Percentiles rank a stretch among this genome's conserved stretches.
Evolutionary conservation across 2,888 invertebrate genomes (phyloP).

Genomic region (Drosophila limbata): DNA sequence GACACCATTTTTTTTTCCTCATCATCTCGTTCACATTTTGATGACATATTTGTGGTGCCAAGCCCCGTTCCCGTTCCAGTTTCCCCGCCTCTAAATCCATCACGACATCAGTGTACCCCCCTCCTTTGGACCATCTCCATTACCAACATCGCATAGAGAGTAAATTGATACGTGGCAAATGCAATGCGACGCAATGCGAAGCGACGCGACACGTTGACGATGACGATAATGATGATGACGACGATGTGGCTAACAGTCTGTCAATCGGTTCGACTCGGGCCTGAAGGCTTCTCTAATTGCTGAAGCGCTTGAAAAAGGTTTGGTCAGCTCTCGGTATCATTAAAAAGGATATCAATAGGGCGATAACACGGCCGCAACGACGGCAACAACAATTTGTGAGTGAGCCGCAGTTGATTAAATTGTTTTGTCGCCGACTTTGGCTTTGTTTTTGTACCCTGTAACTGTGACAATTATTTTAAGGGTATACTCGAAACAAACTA

Average conservation of each 20-base stretch:
- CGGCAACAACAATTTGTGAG: constrained; percentile 33
- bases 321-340: constrained; percentile 66
- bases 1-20: constrained; percentile 61
- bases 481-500: background rate
- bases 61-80: background rate
- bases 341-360: constrained; percentile 76
- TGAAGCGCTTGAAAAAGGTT: constrained; percentile 71
- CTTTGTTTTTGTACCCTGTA: constrained; percentile 22
- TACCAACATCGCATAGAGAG: constrained; percentile 38
- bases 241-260: constrained; percentile 38
- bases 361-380: constrained; percentile 66
- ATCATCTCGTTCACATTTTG: constrained; percentile 53
- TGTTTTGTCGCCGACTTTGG: constrained; percentile 59
- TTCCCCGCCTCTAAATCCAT: background rate
- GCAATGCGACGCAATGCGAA: constrained; percentile 22
- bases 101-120: background rate
- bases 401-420: constrained; percentile 73
- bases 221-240: constrained; percentile 21
- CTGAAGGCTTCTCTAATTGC: constrained; percentile 63
- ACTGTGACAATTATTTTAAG: background rate
- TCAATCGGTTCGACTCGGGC: constrained; percentile 35
- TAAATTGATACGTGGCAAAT: constrained; percentile 55
- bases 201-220: constrained; percentile 25
- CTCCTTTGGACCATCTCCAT: constrained; percentile 48
- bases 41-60: constrained; percentile 71